Percentiles rank a stretch among this genome's conserved stretches.
Conservation (phyloP, 2,113 vertebrate genomes). For the Ramphastos sulfuratus region DNA sequence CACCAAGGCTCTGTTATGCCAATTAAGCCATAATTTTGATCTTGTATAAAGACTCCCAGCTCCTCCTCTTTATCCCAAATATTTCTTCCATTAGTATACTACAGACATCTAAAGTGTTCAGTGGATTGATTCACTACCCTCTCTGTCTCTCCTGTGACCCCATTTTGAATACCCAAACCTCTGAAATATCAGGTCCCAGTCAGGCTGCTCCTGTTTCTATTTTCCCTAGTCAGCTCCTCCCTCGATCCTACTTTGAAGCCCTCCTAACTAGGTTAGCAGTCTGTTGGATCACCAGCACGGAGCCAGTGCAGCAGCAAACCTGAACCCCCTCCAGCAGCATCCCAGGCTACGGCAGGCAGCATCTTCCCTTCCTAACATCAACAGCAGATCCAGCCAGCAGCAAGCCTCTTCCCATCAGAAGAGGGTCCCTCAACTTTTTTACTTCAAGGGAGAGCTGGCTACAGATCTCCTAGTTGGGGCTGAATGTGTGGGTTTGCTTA, state of each 20-base stretch:
- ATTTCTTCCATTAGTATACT: conserved; percentile 15
- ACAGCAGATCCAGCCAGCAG: background rate
- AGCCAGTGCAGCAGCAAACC: background rate
- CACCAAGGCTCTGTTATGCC: conserved; percentile 32
- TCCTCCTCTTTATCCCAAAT: conserved; percentile 40
- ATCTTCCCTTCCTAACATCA: background rate
- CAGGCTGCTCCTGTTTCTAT: background rate
- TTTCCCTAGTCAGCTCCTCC: background rate
- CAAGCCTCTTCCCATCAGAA: background rate
- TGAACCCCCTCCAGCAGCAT: background rate
- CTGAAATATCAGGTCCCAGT: background rate
- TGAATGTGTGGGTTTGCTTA: background rate
- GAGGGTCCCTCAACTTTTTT: background rate
- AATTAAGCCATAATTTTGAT: conserved; percentile 58
- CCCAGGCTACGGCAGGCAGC: background rate
- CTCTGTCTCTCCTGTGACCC: background rate
- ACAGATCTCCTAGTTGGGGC: background rate
- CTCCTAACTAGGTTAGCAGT: conserved; percentile 46
- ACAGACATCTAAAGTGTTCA: conserved; percentile 21
- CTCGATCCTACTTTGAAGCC: background rate
- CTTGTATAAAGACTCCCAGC: conserved; percentile 32
- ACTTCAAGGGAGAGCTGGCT: background rate
- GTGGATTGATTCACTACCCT: background rate
- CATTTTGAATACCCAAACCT: conserved; percentile 15
- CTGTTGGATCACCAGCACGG: background rate